Base-by-base conservation (phyloP, 2,113 vertebrate genomes). In the Silurus glanis region DNA sequence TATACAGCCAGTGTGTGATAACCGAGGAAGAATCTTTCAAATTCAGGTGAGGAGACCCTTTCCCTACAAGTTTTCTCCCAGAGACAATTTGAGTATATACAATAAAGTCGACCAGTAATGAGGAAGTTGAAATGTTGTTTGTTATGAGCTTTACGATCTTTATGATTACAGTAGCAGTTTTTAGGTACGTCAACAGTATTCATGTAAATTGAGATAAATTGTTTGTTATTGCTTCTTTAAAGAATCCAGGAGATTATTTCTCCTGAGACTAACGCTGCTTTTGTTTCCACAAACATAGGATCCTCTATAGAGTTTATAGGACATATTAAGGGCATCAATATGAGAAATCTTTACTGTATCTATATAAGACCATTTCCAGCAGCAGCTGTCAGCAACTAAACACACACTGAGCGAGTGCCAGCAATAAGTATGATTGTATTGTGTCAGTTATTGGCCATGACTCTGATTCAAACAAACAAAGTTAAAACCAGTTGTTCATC, bases 401-500 rank as follows among this genome's bases (percentile, higher is more conserved):
- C 37, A 19, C 37, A 19, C 37, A 47, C 37, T 19, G 37, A 47
- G 4, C 45, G 28, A 37, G 6, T 71, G 37, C 17, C 16, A 17
- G 37, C 37, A 47, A 47, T 2, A 71, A 71, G 16, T 45, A 19
- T 8, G 14, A 16, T 69, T 17, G 28, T 49, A 13, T 47, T 47
- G 28, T 69, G 71, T 21, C 45, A 49, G 16, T 45, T 19, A 67
- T 12, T 85, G 83, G 83, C 72, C 67, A 80, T 82, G 64, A 86
- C 69, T 78, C 21, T 71, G 84, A 87, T 88, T 89, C 13, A 45
- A 45, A 69, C 0, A 0, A 71, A 45, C 13, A 71, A 89, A 87
- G 87, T 89, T 88, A 92, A 88, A 82, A 92, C 91, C 90, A 81
- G 58, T 67, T 67, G 9, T n/a, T 64, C 23, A 66, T n/a, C n/a